Conservation (phyloP, 2,888 invertebrate species). For the Cephalotes varians region DNA sequence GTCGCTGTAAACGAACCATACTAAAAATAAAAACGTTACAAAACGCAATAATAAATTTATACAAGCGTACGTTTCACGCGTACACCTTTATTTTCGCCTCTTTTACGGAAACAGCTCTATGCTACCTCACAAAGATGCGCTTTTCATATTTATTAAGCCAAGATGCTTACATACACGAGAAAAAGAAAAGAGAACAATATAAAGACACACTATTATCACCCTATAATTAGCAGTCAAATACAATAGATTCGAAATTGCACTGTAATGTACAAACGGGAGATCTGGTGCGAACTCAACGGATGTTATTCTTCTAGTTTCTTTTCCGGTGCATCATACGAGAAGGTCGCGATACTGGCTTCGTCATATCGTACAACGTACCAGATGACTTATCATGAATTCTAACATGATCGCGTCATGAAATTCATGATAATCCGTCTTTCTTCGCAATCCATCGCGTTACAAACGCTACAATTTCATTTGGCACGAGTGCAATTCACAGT, state of each 20-base stretch:
- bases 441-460: slow-evolving; percentile 49
- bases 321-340: slow-evolving; percentile 67
- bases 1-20: slow-evolving; percentile 56
- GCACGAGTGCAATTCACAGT: slow-evolving; percentile 75
- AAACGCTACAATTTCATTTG: slow-evolving; percentile 76
- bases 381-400: slow-evolving; percentile 46
- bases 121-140: slow-evolving; percentile 67
- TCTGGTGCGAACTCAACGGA: slow-evolving; percentile 72
- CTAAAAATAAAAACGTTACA: slow-evolving; percentile 69
- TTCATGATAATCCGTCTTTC: slow-evolving; percentile 51
- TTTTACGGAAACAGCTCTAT: slow-evolving; percentile 66
- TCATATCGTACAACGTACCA: slow-evolving; percentile 52
- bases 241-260: slow-evolving; percentile 74
- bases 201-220: slow-evolving; percentile 58
- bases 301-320: slow-evolving; percentile 66
- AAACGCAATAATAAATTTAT: slow-evolving; percentile 63
- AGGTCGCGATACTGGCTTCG: slow-evolving; percentile 53
- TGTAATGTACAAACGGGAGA: slow-evolving; percentile 75
- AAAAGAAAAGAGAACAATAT: slow-evolving; percentile 54
- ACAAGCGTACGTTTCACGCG: slow-evolving; percentile 67
- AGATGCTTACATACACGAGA: slow-evolving; percentile 71
- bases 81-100: slow-evolving; percentile 65
- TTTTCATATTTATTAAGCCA: slow-evolving; percentile 66
- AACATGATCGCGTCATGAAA: slow-evolving; percentile 7
- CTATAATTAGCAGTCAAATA: slow-evolving; percentile 69